Base-by-base conservation (phyloP, 1,140 invertebrate species). In the Leptinotarsa texana region DNA sequence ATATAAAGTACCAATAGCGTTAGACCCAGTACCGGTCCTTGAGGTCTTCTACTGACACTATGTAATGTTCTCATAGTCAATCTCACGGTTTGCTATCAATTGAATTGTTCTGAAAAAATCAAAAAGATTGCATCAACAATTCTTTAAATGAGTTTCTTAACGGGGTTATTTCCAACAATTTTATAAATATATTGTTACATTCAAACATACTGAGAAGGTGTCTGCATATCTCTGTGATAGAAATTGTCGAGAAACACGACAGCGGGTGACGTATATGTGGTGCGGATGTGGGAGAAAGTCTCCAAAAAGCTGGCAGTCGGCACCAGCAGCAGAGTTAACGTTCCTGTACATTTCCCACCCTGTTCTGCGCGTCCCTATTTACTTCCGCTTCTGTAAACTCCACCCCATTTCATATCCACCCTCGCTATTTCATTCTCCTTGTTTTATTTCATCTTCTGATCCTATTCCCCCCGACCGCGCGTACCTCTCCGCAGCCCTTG, bases 361-460 rank as follows among this genome's bases (percentile, higher is more conserved):
- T 80, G 79, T 80, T 75, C 68, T 83, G 80, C 82, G 83, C 81
- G 81, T 81, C 83, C 83, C 83, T 81, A 80, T 85, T 85, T 85
- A 85, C 83, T 85, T 84, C 82, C 83, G 84, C 83, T 84, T 80
- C 84, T 80, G 83, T 84, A 84, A 84, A 85, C 84, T 85, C 83
- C 84, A 85, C 84, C 84, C 83, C 80, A 84, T 85, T 85, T 85
- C 83, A 84, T 85, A 85, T 85, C 83, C 83, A 84, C 83, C 81
- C 84, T 83, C 83, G 79, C 83, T 81, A 83, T 84, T 84, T 84
- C 83, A 82, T 83, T 84, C 82, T 83, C 82, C 82, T 84, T 85
- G 84, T 85, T 85, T 85, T 85, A 85, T 85, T 85, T 84, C 82
- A 83, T 84, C 83, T 84, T 83, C 83, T 83, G 82, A 84, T 84